A percentile compares a stretch with the other conserved stretches of the same genome.
Conservation (phyloP, 1,140 invertebrate species). For the Stegodyphus dumicola region DNA sequence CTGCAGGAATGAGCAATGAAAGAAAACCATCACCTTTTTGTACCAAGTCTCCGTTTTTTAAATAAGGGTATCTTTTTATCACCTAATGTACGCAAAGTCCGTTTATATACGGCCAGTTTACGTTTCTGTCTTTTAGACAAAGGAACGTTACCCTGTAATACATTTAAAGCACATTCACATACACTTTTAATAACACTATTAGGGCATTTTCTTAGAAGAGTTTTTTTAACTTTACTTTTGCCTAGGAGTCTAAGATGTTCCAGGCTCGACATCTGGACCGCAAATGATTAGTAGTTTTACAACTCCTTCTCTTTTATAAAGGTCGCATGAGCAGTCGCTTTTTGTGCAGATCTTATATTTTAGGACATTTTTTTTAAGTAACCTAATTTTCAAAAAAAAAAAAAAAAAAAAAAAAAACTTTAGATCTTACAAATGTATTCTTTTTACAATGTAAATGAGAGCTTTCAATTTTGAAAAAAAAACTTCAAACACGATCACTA, state of each 20-base stretch:
- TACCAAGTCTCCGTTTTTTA: background rate
- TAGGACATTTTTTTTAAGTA: background rate
- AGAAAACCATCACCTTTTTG: constrained; percentile 8
- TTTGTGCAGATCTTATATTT: background rate
- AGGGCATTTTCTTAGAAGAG: background rate
- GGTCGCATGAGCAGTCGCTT: background rate
- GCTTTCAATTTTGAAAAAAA: background rate
- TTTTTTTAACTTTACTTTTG: background rate
- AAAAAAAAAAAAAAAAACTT: background rate
- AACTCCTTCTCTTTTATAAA: background rate
- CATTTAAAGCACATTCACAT: constrained; percentile 19
- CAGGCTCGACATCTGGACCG: background rate
- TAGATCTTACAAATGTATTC: background rate
- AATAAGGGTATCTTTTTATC: background rate
- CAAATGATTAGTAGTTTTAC: background rate
- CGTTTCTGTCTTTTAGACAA: background rate
- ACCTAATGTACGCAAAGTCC: background rate
- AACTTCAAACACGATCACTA: background rate
- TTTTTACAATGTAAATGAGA: background rate
- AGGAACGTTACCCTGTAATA: background rate
- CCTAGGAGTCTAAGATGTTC: background rate
- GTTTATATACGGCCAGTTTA: background rate
- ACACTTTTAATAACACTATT: background rate
- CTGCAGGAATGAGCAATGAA: background rate
- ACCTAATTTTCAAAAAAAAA: background rate